Base-by-base conservation (phyloP, 2,113 vertebrate species). In the Maccullochella peelii region DNA sequence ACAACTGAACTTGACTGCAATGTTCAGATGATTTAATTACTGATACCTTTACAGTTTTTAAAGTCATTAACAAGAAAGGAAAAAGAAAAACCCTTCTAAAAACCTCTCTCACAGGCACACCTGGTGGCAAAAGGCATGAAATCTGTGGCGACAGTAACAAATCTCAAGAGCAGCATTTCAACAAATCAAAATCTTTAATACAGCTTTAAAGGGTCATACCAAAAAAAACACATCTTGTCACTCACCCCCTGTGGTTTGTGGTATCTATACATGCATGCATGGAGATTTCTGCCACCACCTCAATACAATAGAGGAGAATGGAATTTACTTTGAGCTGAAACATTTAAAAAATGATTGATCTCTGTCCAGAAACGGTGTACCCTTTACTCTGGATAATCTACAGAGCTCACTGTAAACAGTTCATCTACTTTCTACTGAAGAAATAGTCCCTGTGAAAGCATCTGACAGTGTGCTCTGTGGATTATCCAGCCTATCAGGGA, bases 381-480 rank as follows among this genome's bases (percentile, higher is more conserved):
- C 69, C 77, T 15, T 88, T 79, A 73, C 49, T 49, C 54, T 30
- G 44, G 68, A 80, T 83, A 65, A 83, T 80, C 82, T 70, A 68
- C 63, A 80, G 50, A 59, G 25, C 52, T 66, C 55, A 33, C 63
- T 75, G 80, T 83, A 58, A 82, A 72, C 68, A 33, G 27, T 80
- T 77, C 74, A 84, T 59, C 54, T 79, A 86, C 81, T 79, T 82
- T 76, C 61, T 42, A 42, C 36, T 20, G 16, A 49, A 59, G 75
- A 75, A 78, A 78, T 54, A 61, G 42, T 50, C 12, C 73, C 66
- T 3, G 49, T 83, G 77, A 83, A 65, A 80, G 61, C 2, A 40
- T n/a, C 54, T 79, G 59, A 65, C 73, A 54, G 16, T 50, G 30
- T 55, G 27, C 59, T 66, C 57, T 61, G 68, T 84, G 75, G 71